Evolutionary conservation across 1,140 invertebrate species (phyloP).

Genomic region (Leptinotarsa defecta): DNA sequence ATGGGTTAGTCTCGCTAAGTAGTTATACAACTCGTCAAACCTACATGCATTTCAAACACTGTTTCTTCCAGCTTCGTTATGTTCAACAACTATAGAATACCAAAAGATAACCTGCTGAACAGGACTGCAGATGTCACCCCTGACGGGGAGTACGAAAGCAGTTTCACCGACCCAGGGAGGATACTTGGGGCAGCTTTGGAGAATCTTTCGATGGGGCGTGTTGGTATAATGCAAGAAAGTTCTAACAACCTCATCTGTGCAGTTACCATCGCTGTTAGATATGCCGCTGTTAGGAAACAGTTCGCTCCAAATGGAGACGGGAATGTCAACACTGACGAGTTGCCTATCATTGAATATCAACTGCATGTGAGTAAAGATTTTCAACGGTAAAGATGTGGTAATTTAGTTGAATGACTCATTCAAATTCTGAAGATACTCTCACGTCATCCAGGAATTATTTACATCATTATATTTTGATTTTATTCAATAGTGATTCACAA

Average conservation of each 20-base stretch:
- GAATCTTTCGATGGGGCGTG: conserved; percentile 81
- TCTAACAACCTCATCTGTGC: conserved; percentile 74
- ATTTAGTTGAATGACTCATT: no score
- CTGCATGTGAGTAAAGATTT: conserved; percentile 67
- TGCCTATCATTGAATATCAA: conserved; percentile 90
- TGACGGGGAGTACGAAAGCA: conserved; percentile 82
- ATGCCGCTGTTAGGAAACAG: conserved; percentile 87
- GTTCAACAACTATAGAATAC: conserved; percentile 86
- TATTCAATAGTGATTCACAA: neutral
- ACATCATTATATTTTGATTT: no score
- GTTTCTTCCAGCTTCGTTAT: conserved; percentile 73
- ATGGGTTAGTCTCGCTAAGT: conserved; percentile 65
- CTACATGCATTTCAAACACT: no score
- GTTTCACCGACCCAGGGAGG: conserved; percentile 76
- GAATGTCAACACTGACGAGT: conserved; percentile 61
- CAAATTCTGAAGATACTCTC: no score
- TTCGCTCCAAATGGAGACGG: conserved; percentile 74
- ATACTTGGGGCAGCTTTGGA: conserved; percentile 83
- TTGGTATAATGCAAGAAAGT: conserved; percentile 76
- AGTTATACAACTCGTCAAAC: neutral
- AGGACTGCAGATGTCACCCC: conserved; percentile 85
- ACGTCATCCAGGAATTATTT: no score
- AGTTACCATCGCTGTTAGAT: conserved; percentile 85
- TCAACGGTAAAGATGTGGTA: no score
- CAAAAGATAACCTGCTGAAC: conserved; percentile 85